Base-by-base conservation (phyloP, 37 sponge, comb jelly and placozoan genomes). In the Aphrocallistes beatrix region DNA sequence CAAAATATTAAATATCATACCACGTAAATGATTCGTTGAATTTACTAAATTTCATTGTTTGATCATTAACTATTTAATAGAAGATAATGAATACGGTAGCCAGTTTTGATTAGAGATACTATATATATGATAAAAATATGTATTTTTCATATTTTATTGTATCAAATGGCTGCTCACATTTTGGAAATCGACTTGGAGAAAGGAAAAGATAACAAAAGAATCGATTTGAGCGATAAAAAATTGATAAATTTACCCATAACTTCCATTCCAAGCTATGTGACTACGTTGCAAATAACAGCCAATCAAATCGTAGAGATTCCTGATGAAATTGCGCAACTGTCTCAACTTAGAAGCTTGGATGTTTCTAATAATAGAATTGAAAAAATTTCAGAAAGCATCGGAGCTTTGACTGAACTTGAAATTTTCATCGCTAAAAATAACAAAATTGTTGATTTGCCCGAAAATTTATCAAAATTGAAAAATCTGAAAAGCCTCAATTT, bases 401-500 rank as follows among this genome's bases (percentile, higher is more conserved):
- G 75, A 19, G 34, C 28, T 3, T 60, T 60, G 34, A 30, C 10
- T 25, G 10, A 25, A 19, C 75, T 60, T 60, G 34, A 21, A 60
- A 60, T 60, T 32, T 60, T 60, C 34, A 60, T 28, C 32, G 75
- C 75, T 60, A 85, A 83, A 37, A 39, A 86, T 37, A 87, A 87
- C 32, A 45, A 40, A 39, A 38, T 86, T 50, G 19, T 37, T 51
- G 39, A 86, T 13, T 51, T 94, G 36, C 94, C 94, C 37, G 75
- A 83, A 3, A 51, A 85, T 6, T 85, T 94, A 16, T 87, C 39
- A 0, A 38, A 25, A 0, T 38, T 94, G 23, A 17, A 19, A 19
- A 0, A 49, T 0, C 82, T 94, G 3, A 37, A 85, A 39, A 82
- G 85, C 1, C 84, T 94, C 0, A 89, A 94, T 84, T 34, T 92